Conservation (phyloP, 2,888 invertebrate genomes). For the Agrotis puta region DNA sequence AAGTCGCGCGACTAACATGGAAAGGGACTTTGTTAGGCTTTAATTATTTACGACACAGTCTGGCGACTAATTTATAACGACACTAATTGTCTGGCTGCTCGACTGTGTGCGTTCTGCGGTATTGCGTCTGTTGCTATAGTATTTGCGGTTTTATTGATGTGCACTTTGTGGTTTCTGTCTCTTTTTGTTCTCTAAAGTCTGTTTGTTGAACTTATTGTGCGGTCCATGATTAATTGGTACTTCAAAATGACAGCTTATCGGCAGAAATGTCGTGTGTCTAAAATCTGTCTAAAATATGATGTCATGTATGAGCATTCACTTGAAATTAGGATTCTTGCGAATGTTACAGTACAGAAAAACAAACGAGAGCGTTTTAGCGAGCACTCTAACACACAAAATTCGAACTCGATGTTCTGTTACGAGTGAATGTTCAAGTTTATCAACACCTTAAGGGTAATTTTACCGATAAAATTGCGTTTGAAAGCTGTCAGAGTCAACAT, state of each 20-base stretch:
- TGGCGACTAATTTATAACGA: constrained; percentile 47
- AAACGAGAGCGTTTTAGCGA: too few relatives aligned
- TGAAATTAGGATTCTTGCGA: too few relatives aligned
- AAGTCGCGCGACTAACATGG: constrained; percentile 40
- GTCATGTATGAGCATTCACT: background rate
- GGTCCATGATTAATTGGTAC: constrained; percentile 38
- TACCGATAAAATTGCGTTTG: background rate
- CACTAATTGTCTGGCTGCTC: constrained; percentile 38
- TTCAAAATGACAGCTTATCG: constrained; percentile 5
- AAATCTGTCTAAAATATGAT: background rate
- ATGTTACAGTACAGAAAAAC: too few relatives aligned
- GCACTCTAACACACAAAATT: too few relatives aligned
- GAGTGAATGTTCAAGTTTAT: too few relatives aligned
- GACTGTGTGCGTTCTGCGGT: constrained; percentile 8
- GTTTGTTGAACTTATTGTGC: constrained; percentile 8
- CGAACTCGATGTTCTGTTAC: too few relatives aligned
- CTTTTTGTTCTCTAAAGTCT: constrained; percentile 16
- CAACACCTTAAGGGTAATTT: background rate
- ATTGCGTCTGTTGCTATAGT: constrained; percentile 19
- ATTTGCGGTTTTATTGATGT: constrained; percentile 45
- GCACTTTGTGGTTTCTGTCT: constrained; percentile 35
- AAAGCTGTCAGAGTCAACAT: background rate
- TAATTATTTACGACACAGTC: constrained; percentile 48
- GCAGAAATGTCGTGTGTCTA: background rate
- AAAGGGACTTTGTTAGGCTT: constrained; percentile 34